Evolutionary conservation across 1,140 invertebrate species (phyloP).

Genomic region (Trichogramma pretiosum): DNA sequence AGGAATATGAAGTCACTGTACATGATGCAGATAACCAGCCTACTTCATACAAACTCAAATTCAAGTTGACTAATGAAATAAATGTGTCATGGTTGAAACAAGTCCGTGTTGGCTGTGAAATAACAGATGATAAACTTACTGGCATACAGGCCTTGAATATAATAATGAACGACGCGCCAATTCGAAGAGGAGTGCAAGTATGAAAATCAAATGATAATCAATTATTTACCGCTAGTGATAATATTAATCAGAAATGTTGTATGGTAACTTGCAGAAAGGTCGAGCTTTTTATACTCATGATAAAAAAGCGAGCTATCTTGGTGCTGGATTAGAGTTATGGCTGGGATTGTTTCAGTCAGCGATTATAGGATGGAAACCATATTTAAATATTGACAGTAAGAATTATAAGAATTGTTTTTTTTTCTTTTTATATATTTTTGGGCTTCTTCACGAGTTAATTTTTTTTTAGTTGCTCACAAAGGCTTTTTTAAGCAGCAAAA

Average conservation of each 20-base stretch:
- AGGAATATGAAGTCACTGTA: constrained; percentile 9
- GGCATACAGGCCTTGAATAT: constrained; percentile 73
- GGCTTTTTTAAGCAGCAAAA: constrained; percentile 51
- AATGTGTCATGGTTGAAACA: constrained; percentile 47
- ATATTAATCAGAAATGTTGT: not conserved
- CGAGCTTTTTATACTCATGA: constrained; percentile 42
- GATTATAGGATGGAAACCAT: constrained; percentile 61
- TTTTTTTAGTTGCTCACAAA: constrained; percentile 54
- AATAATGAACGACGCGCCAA: constrained; percentile 57
- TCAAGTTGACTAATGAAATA: constrained; percentile 50
- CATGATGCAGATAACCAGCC: constrained; percentile 36
- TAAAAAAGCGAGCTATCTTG: constrained; percentile 24
- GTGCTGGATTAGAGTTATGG: constrained; percentile 60
- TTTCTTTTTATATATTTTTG: constrained; percentile 10
- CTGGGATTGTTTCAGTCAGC: constrained; percentile 66
- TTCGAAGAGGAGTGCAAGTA: not conserved
- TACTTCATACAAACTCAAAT: constrained; percentile 49
- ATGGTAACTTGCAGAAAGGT: constrained; percentile 37
- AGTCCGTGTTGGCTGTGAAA: constrained; percentile 39
- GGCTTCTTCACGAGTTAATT: too few species aligned
- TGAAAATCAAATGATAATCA: not conserved
- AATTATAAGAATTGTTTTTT: constrained; percentile 11
- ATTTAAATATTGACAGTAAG: constrained; percentile 66
- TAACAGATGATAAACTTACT: constrained; percentile 50
- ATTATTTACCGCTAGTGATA: not conserved